These are phyloP conservation scores for Nymphalis io DNA, from an alignment of 1,140 invertebrate genomes.

Conservation along the genomic window DNA sequence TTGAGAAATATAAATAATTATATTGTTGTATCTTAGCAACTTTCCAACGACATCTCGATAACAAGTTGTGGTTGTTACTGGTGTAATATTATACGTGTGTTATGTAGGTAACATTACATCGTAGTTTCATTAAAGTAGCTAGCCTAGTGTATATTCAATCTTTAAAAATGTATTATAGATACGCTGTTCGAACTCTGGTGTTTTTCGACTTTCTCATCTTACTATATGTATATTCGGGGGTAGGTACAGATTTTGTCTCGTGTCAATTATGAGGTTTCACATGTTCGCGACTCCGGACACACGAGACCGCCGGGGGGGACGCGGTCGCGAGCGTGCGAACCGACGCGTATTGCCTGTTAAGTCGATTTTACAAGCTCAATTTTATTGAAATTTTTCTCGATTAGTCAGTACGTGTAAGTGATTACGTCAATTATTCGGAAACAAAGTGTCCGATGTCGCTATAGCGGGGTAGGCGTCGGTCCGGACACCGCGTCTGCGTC, in stretches of 20 bases:
- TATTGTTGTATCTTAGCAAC: constrained; percentile 47
- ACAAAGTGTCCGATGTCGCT: constrained; percentile 19
- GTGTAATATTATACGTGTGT: constrained; percentile 62
- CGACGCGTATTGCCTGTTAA: constrained; percentile 52
- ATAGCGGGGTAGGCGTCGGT: not conserved
- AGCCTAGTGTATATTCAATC: constrained; percentile 72
- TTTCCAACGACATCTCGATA: constrained; percentile 56
- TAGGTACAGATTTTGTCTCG: constrained; percentile 68
- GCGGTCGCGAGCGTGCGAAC: constrained; percentile 33
- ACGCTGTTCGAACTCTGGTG: constrained; percentile 68
- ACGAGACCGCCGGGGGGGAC: too few relatives aligned
- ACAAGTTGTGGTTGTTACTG: constrained; percentile 54
- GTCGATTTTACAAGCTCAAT: constrained; percentile 78
- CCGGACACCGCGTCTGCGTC: not conserved
- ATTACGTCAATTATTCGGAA: constrained; percentile 73
- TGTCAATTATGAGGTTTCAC: constrained; percentile 68
- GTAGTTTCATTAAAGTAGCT: constrained; percentile 67
- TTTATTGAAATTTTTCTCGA: constrained; percentile 65
- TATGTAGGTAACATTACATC: constrained; percentile 68
- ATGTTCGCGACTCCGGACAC: constrained; percentile 38
- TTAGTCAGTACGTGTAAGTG: constrained; percentile 73
- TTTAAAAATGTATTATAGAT: constrained; percentile 60
- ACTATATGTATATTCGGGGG: constrained; percentile 61
- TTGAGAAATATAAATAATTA: constrained; percentile 13
- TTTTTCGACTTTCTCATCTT: constrained; percentile 71